phyloP scores from a whole-genome alignment of 1,140 invertebrate species.

The Potamilus streckersoni region DNA sequence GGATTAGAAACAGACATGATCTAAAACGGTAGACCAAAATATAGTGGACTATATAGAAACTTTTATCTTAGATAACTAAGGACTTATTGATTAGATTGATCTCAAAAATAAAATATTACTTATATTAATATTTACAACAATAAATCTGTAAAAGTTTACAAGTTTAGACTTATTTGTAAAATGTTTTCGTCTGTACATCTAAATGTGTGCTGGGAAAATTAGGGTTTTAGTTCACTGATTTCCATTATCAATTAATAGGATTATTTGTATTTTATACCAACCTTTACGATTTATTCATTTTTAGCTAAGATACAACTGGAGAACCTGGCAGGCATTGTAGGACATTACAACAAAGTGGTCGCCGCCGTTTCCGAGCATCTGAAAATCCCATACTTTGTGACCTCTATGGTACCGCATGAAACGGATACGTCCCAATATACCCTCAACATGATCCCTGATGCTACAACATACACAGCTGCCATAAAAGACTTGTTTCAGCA shows the following conservation, averaged over 20 bases:
- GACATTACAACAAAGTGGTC: slow-evolving; percentile 6
- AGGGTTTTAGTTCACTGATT: background rate
- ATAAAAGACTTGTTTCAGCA: slow-evolving; percentile 27
- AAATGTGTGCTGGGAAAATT: background rate
- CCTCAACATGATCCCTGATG: slow-evolving; percentile 24
- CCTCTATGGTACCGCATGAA: slow-evolving; percentile 9
- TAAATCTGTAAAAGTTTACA: background rate
- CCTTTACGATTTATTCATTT: slow-evolving; percentile 3
- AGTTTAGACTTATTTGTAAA: background rate
- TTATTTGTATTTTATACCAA: background rate
- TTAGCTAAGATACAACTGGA: slow-evolving; percentile 4
- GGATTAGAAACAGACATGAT: too few relatives aligned
- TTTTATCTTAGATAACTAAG: too few relatives aligned
- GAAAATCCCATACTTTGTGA: slow-evolving; percentile 28
- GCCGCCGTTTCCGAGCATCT: slow-evolving; percentile 17
- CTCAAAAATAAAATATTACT: too few relatives aligned
- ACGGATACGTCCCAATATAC: slow-evolving; percentile 5
- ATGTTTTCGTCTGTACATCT: background rate
- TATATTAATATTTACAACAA: too few relatives aligned
- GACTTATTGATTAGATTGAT: too few relatives aligned
- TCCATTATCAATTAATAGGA: too few relatives aligned
- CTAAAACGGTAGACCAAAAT: too few relatives aligned
- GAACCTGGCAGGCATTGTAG: slow-evolving; percentile 15
- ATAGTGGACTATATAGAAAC: too few relatives aligned
- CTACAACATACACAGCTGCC: slow-evolving; percentile 13